Base-by-base conservation (phyloP, 35 echinoderm and acorn worm genomes). In the Eucidaris tribuloides region DNA sequence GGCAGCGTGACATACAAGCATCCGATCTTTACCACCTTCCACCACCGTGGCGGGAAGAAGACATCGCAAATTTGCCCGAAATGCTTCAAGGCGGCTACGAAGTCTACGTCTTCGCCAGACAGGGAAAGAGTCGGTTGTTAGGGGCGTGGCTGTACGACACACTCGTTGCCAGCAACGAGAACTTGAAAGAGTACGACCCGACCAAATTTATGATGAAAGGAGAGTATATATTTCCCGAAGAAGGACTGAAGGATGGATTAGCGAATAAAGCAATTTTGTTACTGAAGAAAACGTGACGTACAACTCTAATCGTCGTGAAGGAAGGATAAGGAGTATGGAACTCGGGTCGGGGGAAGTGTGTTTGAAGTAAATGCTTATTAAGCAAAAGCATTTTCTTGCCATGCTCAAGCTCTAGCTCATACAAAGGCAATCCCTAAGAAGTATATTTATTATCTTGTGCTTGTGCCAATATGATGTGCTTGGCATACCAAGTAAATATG, bases 101-200 rank as follows among this genome's bases (percentile, higher is more conserved):
- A 39, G 22, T 82, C 22, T 89, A 55, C 60, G 80, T 93, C 20
- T 87, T 79, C 79, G 81, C 79, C 2, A 83, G 85, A 35, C 91
- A 93, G 41, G 91, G 91, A 23, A 93, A 93, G 64, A 93, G 91
- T 72, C 70, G 79, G 7, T 81, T 88, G 46, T 49, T 93, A 2
- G 84, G 85, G 22, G 23, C 78, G 4, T 93, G 91, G 91, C 70
- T 49, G 7, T 93, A 78, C 38, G 20, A 80, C 24, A 59, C 63
- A 22, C 91, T 93, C 2, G 36, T 40, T 34, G 41, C 33, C 13
- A 93, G 91, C 74, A 93, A 93, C 49, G 38, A 34, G 33, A 87
- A 93, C 45, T 45, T 93, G 13, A 71, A 37, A 42, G 89, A 91
- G 45, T 91, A 82, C 27, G 66, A 80, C 52, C 87, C 87, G 15